Conservation (phyloP, 2,888 invertebrate genomes). For the Halictus ligatus region DNA sequence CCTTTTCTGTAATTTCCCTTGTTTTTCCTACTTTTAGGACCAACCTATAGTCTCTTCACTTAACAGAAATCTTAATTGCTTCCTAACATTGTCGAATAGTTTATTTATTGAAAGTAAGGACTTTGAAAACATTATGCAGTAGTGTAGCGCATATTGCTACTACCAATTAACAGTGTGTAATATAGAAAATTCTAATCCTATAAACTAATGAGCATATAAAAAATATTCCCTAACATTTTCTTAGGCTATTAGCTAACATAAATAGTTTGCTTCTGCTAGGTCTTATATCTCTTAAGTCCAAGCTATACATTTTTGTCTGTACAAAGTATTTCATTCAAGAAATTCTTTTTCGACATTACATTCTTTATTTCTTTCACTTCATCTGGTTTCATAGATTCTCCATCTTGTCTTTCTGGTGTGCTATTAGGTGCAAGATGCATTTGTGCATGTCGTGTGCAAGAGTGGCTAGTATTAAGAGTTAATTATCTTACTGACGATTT, state of each 20-base stretch:
- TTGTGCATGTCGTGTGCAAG: conserved; percentile 47
- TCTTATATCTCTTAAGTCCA: background rate
- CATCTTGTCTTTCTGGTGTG: background rate
- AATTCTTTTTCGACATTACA: background rate
- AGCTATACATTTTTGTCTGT: background rate
- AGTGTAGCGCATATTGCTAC: background rate
- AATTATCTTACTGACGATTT: conserved; percentile 28
- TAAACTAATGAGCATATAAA: background rate
- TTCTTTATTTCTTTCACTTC: background rate
- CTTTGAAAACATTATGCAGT: background rate
- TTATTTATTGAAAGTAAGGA: background rate
- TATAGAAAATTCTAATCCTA: background rate
- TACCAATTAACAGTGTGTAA: background rate
- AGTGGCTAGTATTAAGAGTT: conserved; percentile 12
- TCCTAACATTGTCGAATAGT: background rate
- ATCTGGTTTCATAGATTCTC: background rate
- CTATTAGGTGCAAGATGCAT: conserved; percentile 9
- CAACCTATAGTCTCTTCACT: background rate
- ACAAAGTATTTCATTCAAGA: background rate
- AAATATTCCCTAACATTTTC: background rate
- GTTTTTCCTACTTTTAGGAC: conserved; percentile 10
- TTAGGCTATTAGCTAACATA: background rate
- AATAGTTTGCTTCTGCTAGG: background rate
- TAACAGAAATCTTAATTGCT: background rate
- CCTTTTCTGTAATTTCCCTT: conserved; percentile 30